phyloP scores from a whole-genome alignment of 2,797 vertebrate genomes.

The Hafferia zeledoni region DNA sequence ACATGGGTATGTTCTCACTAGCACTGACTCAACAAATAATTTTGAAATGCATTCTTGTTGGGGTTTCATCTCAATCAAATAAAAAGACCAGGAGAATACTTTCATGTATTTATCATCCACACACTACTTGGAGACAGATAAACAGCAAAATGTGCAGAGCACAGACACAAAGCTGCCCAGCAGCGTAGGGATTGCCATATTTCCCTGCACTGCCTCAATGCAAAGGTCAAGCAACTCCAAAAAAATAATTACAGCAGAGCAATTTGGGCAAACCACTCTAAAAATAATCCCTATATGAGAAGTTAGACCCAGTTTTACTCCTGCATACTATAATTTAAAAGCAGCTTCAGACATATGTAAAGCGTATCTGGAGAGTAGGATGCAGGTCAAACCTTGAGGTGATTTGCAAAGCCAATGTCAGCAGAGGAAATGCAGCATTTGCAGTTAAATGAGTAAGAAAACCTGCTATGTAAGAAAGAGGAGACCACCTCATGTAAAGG shows the following conservation, averaged over 20 bases:
- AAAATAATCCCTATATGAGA: background rate
- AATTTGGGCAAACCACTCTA: background rate
- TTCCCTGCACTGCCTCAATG: background rate
- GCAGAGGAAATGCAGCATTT: background rate
- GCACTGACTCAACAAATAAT: background rate
- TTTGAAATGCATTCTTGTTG: background rate
- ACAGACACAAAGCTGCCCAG: background rate
- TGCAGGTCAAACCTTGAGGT: background rate
- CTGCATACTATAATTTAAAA: background rate
- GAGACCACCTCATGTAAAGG: background rate
- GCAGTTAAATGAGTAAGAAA: background rate
- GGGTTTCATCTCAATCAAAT: background rate
- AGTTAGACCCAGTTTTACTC: background rate
- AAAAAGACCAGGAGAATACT: background rate
- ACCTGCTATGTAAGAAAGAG: background rate
- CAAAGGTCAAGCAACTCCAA: background rate
- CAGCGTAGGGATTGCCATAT: rapidly evolving
- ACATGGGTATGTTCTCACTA: background rate
- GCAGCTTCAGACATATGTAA: background rate
- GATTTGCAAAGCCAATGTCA: background rate
- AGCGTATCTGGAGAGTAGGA: background rate
- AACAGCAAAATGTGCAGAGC: background rate
- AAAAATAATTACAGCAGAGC: background rate
- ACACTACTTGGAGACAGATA: background rate
- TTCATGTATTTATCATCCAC: background rate